Evolutionary conservation across 1,140 invertebrate genomes (phyloP).

Genomic region (Alviniconcha marisindica): DNA sequence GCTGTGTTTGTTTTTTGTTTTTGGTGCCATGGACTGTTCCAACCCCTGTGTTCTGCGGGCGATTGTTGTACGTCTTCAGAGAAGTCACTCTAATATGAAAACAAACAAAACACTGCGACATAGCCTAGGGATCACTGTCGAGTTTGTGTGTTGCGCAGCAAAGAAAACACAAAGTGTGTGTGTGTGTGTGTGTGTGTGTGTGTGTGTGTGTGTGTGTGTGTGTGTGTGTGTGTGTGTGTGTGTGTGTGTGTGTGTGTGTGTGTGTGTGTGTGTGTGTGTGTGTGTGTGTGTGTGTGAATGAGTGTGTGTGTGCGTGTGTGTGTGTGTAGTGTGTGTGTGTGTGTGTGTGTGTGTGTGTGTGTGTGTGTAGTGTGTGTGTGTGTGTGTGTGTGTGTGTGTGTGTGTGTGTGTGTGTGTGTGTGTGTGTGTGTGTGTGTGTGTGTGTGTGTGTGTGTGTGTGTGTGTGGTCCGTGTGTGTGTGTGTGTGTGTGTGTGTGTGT

Average conservation of each 20-base stretch:
- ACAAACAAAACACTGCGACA: no score
- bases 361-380: not conserved
- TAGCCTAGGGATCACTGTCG: no score
- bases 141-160: no score
- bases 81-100: no score
- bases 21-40: no score
- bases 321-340: not conserved
- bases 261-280: not conserved
- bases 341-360: not conserved
- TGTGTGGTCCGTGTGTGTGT: not conserved
- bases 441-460: not conserved
- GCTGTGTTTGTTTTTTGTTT: no score
- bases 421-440: not conserved
- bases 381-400: not conserved
- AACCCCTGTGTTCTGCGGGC: no score
- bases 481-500: slow-evolving; percentile 2
- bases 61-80: no score
- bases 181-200: slow-evolving; percentile 9
- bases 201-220: not conserved
- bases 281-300: not conserved
- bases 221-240: not conserved
- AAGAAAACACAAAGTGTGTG: not conserved
- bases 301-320: not conserved
- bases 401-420: slow-evolving; percentile 14
- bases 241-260: not conserved